Conservation (phyloP, 2,113 vertebrate species). For the Myocastor coypus region DNA sequence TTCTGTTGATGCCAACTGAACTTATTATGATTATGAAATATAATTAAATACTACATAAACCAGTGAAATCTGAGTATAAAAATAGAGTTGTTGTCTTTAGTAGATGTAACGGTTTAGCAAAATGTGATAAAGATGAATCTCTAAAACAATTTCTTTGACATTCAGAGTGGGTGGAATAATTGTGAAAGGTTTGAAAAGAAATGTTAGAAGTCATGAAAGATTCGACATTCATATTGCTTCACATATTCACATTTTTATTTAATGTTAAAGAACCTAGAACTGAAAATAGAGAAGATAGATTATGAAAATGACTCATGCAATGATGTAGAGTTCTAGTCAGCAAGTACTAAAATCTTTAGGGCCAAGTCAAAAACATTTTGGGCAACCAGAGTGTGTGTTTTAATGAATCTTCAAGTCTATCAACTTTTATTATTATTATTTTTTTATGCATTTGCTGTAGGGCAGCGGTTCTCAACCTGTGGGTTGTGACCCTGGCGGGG, state of each 20-base stretch:
- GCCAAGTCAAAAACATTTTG: conserved; percentile 20
- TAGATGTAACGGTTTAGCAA: conserved; percentile 42
- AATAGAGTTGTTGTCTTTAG: neutral
- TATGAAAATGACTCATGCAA: conserved; percentile 49
- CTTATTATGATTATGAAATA: conserved; percentile 43
- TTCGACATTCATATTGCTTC: neutral
- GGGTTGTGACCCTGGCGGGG: too few relatives aligned
- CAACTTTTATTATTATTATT: too few relatives aligned
- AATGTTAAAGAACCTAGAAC: conserved; percentile 17
- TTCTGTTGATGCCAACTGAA: conserved; percentile 18
- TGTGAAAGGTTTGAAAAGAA: conserved; percentile 42
- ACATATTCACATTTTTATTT: conserved; percentile 57
- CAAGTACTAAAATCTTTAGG: neutral
- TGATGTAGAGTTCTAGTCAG: neutral
- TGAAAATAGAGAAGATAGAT: conserved; percentile 49
- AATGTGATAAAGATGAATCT: neutral
- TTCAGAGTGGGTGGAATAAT: conserved; percentile 22
- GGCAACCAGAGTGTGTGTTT: neutral
- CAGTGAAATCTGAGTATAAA: conserved; percentile 13
- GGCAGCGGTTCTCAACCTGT: too few relatives aligned
- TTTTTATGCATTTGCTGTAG: too few relatives aligned
- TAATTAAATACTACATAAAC: conserved; percentile 64
- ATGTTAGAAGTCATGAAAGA: conserved; percentile 54
- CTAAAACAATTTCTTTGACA: conserved; percentile 1
- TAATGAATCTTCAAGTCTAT: neutral